Conservation (phyloP, 2,888 invertebrate species). For the Torymus aiolomorphi region DNA sequence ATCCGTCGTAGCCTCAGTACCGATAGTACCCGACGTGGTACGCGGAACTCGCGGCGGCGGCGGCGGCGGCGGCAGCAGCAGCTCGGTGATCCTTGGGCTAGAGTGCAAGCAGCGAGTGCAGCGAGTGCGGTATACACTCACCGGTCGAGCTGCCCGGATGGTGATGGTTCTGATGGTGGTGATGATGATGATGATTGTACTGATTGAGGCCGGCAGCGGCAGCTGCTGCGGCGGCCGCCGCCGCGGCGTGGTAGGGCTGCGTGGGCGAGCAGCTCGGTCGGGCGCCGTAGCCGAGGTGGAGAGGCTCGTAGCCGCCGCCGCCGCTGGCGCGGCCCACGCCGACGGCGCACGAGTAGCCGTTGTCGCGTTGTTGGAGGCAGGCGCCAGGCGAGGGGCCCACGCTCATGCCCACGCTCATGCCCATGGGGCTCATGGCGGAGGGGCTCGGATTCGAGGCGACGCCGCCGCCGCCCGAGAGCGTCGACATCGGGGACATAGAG, state of each 20-base stretch:
- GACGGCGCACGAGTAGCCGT: conserved; percentile 78
- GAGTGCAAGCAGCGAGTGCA: conserved; percentile 76
- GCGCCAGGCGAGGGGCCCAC: conserved; percentile 78
- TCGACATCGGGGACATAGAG: conserved; percentile 71
- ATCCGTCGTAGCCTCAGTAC: conserved; percentile 31
- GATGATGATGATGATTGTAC: conserved; percentile 70
- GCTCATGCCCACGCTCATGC: conserved; percentile 75
- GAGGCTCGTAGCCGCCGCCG: conserved; percentile 78
- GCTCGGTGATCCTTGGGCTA: conserved; percentile 67
- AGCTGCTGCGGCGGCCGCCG: conserved; percentile 77
- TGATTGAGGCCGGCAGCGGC: conserved; percentile 78
- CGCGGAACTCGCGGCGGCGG: conserved; percentile 20
- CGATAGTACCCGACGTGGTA: conserved; percentile 57
- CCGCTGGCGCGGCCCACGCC: conserved; percentile 76
- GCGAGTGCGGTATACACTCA: conserved; percentile 76
- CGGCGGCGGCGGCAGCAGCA: too few species aligned
- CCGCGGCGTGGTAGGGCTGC: conserved; percentile 80
- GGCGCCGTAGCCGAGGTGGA: conserved; percentile 77
- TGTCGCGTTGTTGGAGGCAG: conserved; percentile 79
- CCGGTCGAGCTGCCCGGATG: conserved; percentile 75
- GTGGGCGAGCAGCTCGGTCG: conserved; percentile 83
- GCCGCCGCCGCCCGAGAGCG: conserved; percentile 70
- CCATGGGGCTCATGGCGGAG: conserved; percentile 72
- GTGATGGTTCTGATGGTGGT: conserved; percentile 60
- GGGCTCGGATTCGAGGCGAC: conserved; percentile 55